These are phyloP conservation scores for Polyommatus iphigenia DNA, from an alignment of 2,888 invertebrate genomes.

Conservation along the genomic window DNA sequence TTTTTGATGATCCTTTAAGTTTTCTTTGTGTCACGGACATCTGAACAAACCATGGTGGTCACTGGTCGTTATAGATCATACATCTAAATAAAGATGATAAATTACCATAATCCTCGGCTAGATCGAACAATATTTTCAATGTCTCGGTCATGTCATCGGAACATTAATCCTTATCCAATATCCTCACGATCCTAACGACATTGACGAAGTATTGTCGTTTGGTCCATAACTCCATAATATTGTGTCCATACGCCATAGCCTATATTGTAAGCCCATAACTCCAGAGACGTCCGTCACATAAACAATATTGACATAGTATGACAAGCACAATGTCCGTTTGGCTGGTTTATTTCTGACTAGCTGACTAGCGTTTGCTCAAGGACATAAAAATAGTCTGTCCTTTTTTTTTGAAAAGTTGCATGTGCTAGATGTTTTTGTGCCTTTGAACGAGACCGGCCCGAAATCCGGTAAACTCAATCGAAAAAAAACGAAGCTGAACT, in stretches of 20 bases:
- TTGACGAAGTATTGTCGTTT: not conserved
- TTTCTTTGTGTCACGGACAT: too few relatives aligned
- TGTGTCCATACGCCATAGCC: not conserved
- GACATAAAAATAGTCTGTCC: not conserved
- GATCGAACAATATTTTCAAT: too few relatives aligned
- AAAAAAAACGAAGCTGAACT: not conserved
- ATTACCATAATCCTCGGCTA: too few relatives aligned
- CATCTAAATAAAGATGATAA: too few relatives aligned
- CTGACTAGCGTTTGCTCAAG: not conserved
- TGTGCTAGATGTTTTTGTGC: slow-evolving; percentile 7
- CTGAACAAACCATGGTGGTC: too few relatives aligned
- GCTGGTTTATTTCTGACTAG: not conserved
- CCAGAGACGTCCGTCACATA: not conserved
- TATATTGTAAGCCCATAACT: not conserved
- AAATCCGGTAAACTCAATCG: not conserved
- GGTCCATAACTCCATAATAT: not conserved
- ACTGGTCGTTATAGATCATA: too few relatives aligned
- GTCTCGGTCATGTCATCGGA: not conserved
- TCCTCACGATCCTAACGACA: not conserved
- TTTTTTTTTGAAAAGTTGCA: not conserved
- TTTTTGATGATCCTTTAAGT: too few relatives aligned
- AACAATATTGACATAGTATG: slow-evolving; percentile 14
- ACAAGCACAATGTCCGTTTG: not conserved
- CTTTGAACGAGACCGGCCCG: not conserved
- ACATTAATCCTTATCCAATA: not conserved